Base-by-base conservation (phyloP, 2,888 invertebrate genomes). In the Margaritifera margaritifera region DNA sequence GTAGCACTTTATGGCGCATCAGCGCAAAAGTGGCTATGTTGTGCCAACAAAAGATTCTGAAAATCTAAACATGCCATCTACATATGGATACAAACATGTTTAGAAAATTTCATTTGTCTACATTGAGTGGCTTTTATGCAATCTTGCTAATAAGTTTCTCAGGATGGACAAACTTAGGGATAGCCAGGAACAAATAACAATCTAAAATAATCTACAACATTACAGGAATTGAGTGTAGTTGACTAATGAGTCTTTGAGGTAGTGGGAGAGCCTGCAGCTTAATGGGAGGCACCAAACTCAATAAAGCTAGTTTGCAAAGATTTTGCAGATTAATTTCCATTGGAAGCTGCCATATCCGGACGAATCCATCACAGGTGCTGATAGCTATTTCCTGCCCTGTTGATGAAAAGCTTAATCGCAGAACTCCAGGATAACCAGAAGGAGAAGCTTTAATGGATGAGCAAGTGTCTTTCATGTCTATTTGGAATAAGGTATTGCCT, bases 321-420 rank as follows among this genome's bases (percentile, higher is more conserved):
- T 79, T 72, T 62, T 81, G 79, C 11, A 87, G 73, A 8, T 79
- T 64, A 6, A 80, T 59, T 61, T 71, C 61, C 22, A 69, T 50
- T 4, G 80, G 78, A 18, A 86, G 66, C 22, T 83, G 80, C 83
- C 84, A 85, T 6, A 87, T 42, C 15, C 84, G 65, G 1, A 83
- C 69, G 27, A 69, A 69, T 2, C 86, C 86, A 72, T 87, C 86
- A 69, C 80, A 79, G 11, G 80, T 74, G 22, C 80, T 67, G 15
- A 81, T 76, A 6, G 77, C 80, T 52, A 85, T 64, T 50, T 82
- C 79, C n/a, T 82, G 77, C 22, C 84, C 86, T 55, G 76, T 79
- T 6, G 72, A 69, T 31, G 79, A 78, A 62, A 84, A 85, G 52
- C 75, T 75, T 58, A 87, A 64, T 5, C 80, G 69, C 53, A 80